Conservation (phyloP, 2,797 vertebrate species). For the Lycodopsis pacificus region DNA sequence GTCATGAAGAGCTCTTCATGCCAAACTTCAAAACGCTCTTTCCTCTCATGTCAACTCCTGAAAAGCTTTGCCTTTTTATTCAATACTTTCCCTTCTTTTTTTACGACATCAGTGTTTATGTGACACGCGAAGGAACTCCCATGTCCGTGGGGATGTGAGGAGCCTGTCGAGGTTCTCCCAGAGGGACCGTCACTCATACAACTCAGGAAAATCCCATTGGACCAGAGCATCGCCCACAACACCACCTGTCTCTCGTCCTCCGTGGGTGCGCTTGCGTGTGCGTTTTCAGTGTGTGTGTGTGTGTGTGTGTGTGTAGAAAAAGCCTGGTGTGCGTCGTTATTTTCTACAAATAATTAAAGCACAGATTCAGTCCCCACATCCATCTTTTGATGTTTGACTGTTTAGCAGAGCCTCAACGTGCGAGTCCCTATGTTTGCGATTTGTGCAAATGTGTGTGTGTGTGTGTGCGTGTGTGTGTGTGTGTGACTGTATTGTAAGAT, state of each 20-base stretch:
- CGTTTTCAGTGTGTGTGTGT: conserved; percentile 23
- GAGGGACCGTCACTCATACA: conserved; percentile 80
- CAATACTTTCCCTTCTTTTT: conserved; percentile 34
- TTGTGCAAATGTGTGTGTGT: conserved; percentile 24
- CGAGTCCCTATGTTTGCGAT: conserved; percentile 27
- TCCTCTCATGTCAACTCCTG: conserved; percentile 55
- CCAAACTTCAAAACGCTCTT: conserved; percentile 22
- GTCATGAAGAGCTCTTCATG: conserved; percentile 64
- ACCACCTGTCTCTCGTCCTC: conserved; percentile 25
- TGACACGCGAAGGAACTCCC: conserved; percentile 52
- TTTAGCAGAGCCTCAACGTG: conserved; percentile 60
- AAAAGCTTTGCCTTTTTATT: conserved; percentile 67
- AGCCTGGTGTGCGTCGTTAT: conserved; percentile 48
- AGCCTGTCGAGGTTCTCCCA: conserved; percentile 60
- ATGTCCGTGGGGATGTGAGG: conserved; percentile 55
- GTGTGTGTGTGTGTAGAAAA: conserved; percentile 25
- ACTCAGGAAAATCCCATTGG: conserved; percentile 82
- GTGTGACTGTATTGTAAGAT: conserved; percentile 62
- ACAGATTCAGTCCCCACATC: conserved; percentile 63
- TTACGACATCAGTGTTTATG: conserved; percentile 59
- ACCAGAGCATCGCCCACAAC: conserved; percentile 55
- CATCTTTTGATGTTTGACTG: conserved; percentile 39
- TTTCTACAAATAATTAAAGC: conserved; percentile 73
- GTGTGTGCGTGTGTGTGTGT: conserved; percentile 14
- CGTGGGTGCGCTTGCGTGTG: conserved; percentile 23